A percentile compares a stretch with the other conserved stretches of the same genome.
phyloP scores from a whole-genome alignment of 2,113 vertebrate species.

The Lamprotornis superbus region DNA sequence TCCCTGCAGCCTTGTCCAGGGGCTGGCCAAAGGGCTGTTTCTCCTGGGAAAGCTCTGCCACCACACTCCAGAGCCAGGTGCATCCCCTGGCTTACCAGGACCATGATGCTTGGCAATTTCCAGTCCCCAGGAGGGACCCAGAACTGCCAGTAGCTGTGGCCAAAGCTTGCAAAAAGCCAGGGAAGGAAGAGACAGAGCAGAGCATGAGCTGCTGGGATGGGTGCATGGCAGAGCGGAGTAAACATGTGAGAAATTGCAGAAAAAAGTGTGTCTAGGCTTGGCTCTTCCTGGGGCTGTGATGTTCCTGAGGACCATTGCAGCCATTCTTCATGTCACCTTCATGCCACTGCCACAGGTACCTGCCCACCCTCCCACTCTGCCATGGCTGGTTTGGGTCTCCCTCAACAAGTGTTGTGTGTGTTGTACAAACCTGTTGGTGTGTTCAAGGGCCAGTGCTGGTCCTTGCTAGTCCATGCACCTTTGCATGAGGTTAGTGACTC shows the following conservation, averaged over 20 bases:
- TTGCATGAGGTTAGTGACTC: rapidly evolving
- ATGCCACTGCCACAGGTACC: background rate
- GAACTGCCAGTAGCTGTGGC: background rate
- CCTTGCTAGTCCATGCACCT: background rate
- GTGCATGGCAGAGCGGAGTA: background rate
- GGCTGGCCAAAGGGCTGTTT: background rate
- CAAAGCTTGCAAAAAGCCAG: background rate
- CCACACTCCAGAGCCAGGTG: background rate
- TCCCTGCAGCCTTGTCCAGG: background rate
- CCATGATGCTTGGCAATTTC: rapidly evolving
- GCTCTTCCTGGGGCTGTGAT: background rate
- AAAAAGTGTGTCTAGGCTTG: background rate
- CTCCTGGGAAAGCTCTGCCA: background rate
- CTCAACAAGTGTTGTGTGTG: rapidly evolving
- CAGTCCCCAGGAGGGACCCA: background rate
- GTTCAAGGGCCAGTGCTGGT: background rate
- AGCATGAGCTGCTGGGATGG: background rate
- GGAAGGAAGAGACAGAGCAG: background rate
- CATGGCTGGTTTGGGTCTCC: background rate
- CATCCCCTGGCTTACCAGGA: background rate
- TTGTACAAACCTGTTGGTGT: background rate
- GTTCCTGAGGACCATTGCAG: background rate
- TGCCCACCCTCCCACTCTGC: background rate
- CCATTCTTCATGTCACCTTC: rapidly evolving
- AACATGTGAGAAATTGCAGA: background rate